A percentile compares a stretch with the other conserved stretches of the same genome.
These are phyloP conservation scores for Frankliniella fusca DNA, from an alignment of 2,888 invertebrate species.

Conservation along the genomic window DNA sequence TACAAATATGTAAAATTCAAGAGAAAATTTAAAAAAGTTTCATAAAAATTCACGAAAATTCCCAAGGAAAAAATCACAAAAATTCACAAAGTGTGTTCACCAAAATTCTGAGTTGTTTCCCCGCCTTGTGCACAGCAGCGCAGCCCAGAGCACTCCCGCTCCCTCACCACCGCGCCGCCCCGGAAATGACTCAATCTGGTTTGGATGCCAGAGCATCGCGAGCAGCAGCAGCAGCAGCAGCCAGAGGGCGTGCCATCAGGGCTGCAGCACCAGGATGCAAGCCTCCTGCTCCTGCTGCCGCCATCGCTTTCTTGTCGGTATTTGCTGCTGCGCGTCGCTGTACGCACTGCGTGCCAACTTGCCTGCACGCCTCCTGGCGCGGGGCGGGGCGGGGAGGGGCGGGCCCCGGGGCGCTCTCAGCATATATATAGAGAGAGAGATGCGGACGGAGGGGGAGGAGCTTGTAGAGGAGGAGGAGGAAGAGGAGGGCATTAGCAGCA, in stretches of 20 bases:
- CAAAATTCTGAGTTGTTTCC: too few relatives aligned
- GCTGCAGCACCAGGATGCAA: background rate
- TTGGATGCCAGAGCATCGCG: background rate
- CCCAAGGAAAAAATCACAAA: too few relatives aligned
- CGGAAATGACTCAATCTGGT: background rate
- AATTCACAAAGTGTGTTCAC: too few relatives aligned
- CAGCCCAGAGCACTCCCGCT: background rate
- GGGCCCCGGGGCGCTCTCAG: too few relatives aligned
- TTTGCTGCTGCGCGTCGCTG: too few relatives aligned
- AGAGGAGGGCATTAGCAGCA: background rate
- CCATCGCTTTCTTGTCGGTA: background rate
- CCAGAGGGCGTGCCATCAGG: background rate
- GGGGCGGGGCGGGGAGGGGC: background rate
- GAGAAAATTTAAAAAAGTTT: too few relatives aligned
- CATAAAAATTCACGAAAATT: too few relatives aligned
- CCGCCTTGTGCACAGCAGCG: too few relatives aligned
- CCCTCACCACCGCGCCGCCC: background rate
- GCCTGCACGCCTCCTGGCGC: background rate
- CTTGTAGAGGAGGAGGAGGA: too few relatives aligned
- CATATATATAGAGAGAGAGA: too few relatives aligned
- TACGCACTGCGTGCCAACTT: background rate
- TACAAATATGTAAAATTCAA: too few relatives aligned
- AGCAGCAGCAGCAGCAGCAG: background rate
- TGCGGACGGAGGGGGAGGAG: too few relatives aligned
- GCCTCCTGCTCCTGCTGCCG: background rate